A percentile compares a stretch with the other conserved stretches of the same genome.
These are phyloP conservation scores for Eubasilissa regina DNA, from an alignment of 1,140 invertebrate genomes.

Conservation along the genomic window DNA sequence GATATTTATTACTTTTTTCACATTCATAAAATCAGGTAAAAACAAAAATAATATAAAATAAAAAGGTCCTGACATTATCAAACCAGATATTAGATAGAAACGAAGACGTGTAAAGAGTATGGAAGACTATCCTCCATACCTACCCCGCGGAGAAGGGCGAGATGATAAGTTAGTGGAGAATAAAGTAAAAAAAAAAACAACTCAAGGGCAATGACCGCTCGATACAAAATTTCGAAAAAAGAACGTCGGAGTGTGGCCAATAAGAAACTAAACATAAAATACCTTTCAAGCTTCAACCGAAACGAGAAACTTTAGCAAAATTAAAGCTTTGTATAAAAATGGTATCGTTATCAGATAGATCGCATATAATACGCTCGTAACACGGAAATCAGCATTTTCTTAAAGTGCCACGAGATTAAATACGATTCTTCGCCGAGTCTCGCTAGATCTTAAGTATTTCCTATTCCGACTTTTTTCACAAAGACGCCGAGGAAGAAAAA, in stretches of 20 bases:
- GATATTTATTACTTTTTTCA: too few species aligned
- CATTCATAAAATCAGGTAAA: too few species aligned
- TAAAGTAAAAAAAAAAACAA: too few species aligned
- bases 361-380: neutral
- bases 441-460: slow-evolving; percentile 18
- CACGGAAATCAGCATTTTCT: neutral
- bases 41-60: too few species aligned
- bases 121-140: too few species aligned
- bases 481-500: neutral
- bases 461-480: slow-evolving; percentile 16
- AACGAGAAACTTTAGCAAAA: neutral
- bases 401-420: slow-evolving; percentile 1
- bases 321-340: neutral
- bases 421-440: neutral
- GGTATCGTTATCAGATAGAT: neutral
- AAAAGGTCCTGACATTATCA: too few species aligned
- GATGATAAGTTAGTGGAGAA: too few species aligned
- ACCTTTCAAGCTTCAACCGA: neutral
- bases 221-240: slow-evolving; percentile 7
- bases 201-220: too few species aligned
- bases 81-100: too few species aligned
- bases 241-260: slow-evolving; percentile 8
- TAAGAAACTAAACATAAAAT: slow-evolving; percentile 2
- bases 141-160: too few species aligned
- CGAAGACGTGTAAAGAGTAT: too few species aligned